Evolutionary conservation across 2,113 vertebrate species (phyloP).

Genomic region (Leptosomus discolor): DNA sequence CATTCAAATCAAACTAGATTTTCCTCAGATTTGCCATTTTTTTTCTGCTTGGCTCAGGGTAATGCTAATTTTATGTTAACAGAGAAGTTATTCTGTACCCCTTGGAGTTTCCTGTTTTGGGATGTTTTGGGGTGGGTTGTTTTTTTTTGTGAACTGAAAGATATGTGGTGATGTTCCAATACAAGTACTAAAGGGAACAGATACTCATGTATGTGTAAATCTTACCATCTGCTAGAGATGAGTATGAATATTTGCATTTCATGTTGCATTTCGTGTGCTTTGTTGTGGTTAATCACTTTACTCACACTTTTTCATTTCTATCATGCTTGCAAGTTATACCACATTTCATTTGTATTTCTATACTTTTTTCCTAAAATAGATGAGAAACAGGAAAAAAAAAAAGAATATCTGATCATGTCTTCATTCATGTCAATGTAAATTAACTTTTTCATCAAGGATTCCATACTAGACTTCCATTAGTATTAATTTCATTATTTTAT

Average conservation of each 20-base stretch:
- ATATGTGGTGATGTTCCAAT: background rate
- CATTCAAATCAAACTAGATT: background rate
- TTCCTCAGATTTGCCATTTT: background rate
- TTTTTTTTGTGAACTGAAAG: background rate
- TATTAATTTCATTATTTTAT: background rate
- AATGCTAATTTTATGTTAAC: background rate
- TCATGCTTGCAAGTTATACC: background rate
- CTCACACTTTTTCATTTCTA: background rate
- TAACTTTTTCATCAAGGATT: background rate
- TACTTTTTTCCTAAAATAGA: background rate
- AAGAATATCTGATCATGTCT: background rate
- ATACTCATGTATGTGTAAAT: background rate
- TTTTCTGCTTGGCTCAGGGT: background rate
- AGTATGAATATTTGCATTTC: background rate
- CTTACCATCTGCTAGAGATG: background rate
- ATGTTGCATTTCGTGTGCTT: background rate
- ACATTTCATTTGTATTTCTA: background rate
- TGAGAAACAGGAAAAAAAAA: background rate
- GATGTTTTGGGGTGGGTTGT: background rate
- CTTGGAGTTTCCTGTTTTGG: background rate
- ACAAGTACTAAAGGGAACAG: background rate
- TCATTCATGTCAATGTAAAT: background rate
- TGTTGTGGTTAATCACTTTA: background rate
- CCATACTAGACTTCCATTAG: background rate
- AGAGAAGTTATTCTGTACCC: background rate